phyloP scores from a whole-genome alignment of 1,140 invertebrate genomes.

The Thaumetopoea pityocampa region DNA sequence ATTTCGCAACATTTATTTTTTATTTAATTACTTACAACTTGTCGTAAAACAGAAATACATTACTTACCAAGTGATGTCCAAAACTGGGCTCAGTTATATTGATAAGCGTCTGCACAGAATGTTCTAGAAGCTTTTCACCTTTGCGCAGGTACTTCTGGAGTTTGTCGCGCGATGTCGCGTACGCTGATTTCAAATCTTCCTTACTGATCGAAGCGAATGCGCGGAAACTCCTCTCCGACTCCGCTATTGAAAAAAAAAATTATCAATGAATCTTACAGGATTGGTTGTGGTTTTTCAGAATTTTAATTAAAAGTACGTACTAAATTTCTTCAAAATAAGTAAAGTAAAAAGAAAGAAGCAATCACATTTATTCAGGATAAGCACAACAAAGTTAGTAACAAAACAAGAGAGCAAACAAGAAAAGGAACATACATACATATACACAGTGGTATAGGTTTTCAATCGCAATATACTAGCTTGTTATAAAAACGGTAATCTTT shows the following conservation, averaged over 20 bases:
- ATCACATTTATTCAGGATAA: no score
- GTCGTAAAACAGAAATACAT: background rate
- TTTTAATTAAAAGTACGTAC: no score
- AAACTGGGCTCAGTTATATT: constrained; percentile 35
- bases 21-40: background rate
- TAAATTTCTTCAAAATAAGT: no score
- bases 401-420: no score
- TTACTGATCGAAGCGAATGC: constrained; percentile 19
- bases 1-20: no score
- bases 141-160: constrained; percentile 31
- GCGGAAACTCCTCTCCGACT: constrained; percentile 28
- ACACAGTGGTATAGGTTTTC: no score
- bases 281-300: no score
- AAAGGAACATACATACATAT: no score
- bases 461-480: no score
- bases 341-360: no score
- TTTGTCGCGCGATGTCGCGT: constrained; percentile 31
- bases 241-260: constrained; percentile 19
- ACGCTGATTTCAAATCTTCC: constrained; percentile 43
- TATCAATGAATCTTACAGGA: background rate
- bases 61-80: constrained; percentile 50
- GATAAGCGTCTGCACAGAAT: constrained; percentile 18
- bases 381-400: no score
- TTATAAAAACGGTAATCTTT: no score
- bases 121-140: constrained; percentile 23